Conservation (phyloP, 2,888 invertebrate species). For the Ochropleura plecta region DNA sequence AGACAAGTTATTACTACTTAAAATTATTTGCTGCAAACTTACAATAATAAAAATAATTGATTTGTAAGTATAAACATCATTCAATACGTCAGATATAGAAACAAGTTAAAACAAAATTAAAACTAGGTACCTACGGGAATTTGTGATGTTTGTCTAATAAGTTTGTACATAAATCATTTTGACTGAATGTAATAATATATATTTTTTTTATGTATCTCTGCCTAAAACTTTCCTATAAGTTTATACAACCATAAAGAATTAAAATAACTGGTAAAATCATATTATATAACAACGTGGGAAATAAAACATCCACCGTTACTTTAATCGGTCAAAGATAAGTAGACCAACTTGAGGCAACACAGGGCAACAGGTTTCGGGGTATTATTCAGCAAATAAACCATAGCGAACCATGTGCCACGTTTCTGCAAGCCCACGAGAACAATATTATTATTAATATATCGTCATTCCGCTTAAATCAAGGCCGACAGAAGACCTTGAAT, state of each 20-base stretch:
- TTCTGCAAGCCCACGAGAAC: conserved; percentile 16
- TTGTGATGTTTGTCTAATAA: neutral
- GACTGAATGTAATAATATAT: too few species aligned
- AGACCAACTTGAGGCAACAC: neutral
- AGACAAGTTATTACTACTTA: neutral
- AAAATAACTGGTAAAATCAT: neutral
- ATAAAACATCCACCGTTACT: conserved; percentile 2
- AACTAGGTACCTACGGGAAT: neutral
- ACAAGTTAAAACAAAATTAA: neutral
- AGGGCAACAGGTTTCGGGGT: conserved; percentile 26
- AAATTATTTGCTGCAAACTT: neutral
- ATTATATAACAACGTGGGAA: neutral
- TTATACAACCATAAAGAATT: neutral
- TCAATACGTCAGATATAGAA: neutral
- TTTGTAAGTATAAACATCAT: too few species aligned
- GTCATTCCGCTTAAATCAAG: conserved; percentile 39
- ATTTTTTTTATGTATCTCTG: too few species aligned
- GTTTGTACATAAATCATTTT: neutral
- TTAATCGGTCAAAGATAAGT: conserved; percentile 9
- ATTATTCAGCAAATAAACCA: neutral
- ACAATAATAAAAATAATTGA: too few species aligned
- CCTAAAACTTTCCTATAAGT: neutral
- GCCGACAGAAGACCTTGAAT: conserved; percentile 38
- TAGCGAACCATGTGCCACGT: conserved; percentile 1
- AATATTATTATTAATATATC: conserved; percentile 40